Conservation (phyloP, 2,888 invertebrate genomes). For the Limenitis camilla region DNA sequence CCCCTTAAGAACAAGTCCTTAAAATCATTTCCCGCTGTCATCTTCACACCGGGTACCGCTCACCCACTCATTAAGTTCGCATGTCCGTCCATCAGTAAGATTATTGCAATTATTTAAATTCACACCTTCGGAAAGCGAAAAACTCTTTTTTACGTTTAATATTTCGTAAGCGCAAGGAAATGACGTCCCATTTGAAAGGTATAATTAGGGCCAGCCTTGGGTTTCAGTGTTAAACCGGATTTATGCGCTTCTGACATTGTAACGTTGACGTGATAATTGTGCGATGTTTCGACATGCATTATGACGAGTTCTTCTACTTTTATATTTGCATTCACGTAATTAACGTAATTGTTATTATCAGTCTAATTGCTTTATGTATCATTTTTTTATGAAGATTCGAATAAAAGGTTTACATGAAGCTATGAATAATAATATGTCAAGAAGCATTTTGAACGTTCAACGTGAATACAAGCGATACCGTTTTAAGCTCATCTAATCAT, state of each 20-base stretch:
- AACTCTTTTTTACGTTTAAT: constrained; percentile 69
- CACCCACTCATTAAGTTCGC: constrained; percentile 67
- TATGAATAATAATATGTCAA: too few relatives aligned
- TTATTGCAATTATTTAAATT: constrained; percentile 76
- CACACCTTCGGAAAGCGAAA: constrained; percentile 70
- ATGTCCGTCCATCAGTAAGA: constrained; percentile 59
- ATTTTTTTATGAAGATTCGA: constrained; percentile 9
- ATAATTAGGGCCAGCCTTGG: constrained; percentile 70
- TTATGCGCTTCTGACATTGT: constrained; percentile 53
- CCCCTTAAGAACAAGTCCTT: constrained; percentile 1
- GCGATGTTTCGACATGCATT: constrained; percentile 54
- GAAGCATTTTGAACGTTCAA: too few relatives aligned
- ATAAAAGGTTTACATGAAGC: too few relatives aligned
- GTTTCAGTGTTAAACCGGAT: constrained; percentile 53
- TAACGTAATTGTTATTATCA: constrained; percentile 11
- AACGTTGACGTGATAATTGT: constrained; percentile 55
- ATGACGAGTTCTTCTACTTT: constrained; percentile 22
- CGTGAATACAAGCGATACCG: too few relatives aligned
- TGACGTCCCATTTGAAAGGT: constrained; percentile 74
- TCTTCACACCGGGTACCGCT: constrained; percentile 44
- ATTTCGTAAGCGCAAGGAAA: constrained; percentile 70
- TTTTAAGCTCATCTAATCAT: too few relatives aligned
- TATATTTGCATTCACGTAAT: constrained; percentile 26
- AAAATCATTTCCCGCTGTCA: constrained; percentile 35
- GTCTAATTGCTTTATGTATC: constrained; percentile 5